Base-by-base conservation (phyloP, 1,140 invertebrate species). In the Drosophila sulfurigaster region DNA sequence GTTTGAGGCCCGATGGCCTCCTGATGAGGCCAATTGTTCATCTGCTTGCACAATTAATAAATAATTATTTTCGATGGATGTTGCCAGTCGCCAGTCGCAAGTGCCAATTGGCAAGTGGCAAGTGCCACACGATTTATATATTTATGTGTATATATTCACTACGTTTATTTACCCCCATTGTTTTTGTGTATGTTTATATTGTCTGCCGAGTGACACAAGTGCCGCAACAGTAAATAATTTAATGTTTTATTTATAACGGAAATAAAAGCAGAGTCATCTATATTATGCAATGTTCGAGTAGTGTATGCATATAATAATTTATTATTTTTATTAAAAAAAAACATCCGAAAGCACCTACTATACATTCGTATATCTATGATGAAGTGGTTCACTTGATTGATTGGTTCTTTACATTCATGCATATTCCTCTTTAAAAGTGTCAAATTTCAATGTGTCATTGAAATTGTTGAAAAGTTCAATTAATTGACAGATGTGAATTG, bases 1-100 rank as follows among this genome's bases (percentile, higher is more conserved):
- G 28, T 45, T 28, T 43, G 13, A 25, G 13, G 5, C 38, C 30
- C 25, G n/a, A 28, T 54, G 35, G 25, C 48, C 63, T 16, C 35
- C 64, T 85, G 88, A 88, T 88, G 82, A 81, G 78, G 64, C 75
- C 78, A 79, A 89, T 88, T 88, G 85, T 88, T 80, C 80, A 67
- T 59, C 20, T 54, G 56, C 66, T 69, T 80, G 69, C 85, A 74
- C 76, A 85, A 89, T 83, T 82, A 91, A 89, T 91, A 91, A 89
- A 85, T 89, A 77, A 88, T 88, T 88, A 88, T 78, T 75, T 78
- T 80, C 52, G 54, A 38, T 57, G 35, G 32, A 30, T 78, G 46
- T 45, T 69, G 46, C 25, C 15, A 5, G 46, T 25, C 4, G 4
- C 25, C 32, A 13, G 70, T 38, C 63, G 57, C 20, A 25, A 69